Evolutionary conservation across 2,113 vertebrate genomes (phyloP).

Genomic region (Oreochromis aureus): DNA sequence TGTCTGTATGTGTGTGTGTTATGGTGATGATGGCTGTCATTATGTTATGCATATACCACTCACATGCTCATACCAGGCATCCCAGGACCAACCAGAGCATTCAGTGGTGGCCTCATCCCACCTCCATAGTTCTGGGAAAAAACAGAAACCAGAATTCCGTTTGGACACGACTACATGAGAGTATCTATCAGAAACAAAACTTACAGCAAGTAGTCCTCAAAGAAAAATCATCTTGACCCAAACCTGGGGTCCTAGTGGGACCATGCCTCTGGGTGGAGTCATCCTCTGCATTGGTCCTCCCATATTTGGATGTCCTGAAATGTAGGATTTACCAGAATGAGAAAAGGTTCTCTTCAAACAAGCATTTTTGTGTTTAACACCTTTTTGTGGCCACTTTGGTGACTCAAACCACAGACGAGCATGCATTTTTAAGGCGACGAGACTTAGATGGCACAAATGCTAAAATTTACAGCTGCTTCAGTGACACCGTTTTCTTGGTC

Average conservation of each 20-base stretch:
- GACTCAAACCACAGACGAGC: neutral
- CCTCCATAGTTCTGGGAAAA: conserved; percentile 88
- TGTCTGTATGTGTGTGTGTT: neutral
- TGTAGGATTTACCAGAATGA: neutral
- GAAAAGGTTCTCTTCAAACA: neutral
- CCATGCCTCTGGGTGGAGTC: conserved; percentile 96
- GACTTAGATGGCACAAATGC: neutral
- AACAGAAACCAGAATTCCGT: conserved; percentile 57
- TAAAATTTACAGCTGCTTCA: neutral
- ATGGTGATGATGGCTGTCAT: neutral
- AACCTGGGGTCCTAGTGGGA: conserved; percentile 95
- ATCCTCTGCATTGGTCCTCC: conserved; percentile 98
- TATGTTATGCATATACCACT: conserved; percentile 44
- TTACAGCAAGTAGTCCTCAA: neutral
- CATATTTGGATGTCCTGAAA: conserved; percentile 93
- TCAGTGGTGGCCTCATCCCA: conserved; percentile 97
- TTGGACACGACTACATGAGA: neutral
- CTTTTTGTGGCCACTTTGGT: neutral
- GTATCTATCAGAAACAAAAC: neutral
- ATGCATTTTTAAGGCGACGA: neutral
- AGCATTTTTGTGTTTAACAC: neutral
- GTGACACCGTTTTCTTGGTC: neutral
- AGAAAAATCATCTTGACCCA: neutral
- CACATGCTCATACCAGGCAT: conserved; percentile 99
- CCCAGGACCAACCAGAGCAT: conserved; percentile 92